Base-by-base conservation (phyloP, 2,888 invertebrate species). In the Lamellibrachia columna region DNA sequence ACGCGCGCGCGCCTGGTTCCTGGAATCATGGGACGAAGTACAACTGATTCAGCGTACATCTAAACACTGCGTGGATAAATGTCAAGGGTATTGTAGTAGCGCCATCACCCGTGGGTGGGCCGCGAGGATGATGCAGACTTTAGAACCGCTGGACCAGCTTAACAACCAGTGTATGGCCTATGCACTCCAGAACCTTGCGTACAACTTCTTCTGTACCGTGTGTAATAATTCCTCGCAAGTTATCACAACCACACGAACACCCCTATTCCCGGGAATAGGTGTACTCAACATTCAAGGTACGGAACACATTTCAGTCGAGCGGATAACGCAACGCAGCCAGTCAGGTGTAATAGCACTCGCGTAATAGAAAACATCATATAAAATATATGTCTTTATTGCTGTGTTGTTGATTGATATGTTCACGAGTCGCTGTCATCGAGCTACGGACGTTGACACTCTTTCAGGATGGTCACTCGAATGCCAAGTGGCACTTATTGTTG, bases 361-460 rank as follows among this genome's bases (percentile, higher is more conserved):
- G 3, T 75, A 75, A 75, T 75, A 15, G 15, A 75, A 75, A 75
- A 75, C 75, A 22, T 75, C 75, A 75, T 75, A 75, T 75, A 75
- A 75, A 75, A 75, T 22, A 55, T 2, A 75, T 75, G 22, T 75
- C 75, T 75, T 22, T 75, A n/a, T 75, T 15, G 75, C 75, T 75
- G 75, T 75, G 15, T 15, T 75, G 75, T 75, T 75, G 75, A 75
- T 75, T 75, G 75, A 75, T 75, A 75, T 75, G 75, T 75, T 75
- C 75, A 6, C 3, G 75, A n/a, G 22, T 75, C 75, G 22, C 22
- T 22, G 15, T 75, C 3, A 22, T 75, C 75, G 22, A n/a, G 75
- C n/a, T 15, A 9, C 6, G 75, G 75, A 0, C 75, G 75, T 22
- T 75, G 22, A 6, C 15, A 15, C 75, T 75, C 75, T 11, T 28